Evolutionary conservation across 2,888 invertebrate genomes (phyloP), one percentile per base, ranked within the genome.

Genomic region (Chloromyia formosa): DNA sequence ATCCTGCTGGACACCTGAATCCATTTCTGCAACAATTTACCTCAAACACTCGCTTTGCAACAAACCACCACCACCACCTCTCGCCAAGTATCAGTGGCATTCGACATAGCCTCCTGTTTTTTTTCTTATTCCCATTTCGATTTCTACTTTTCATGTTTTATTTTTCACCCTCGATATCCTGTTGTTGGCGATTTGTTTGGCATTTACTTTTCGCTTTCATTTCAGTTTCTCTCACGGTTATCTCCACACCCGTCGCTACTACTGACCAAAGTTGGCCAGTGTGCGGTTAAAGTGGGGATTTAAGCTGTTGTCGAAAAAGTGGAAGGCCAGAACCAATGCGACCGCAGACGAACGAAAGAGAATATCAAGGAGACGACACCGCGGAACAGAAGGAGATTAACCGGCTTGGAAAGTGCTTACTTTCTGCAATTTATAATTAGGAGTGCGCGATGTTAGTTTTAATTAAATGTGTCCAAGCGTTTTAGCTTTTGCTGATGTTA

Each of bases 401-500:
- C 56, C 56, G 56, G 16, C 56, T 71, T 35, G 56, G 40, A 71
- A 71, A 71, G 20, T 58, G 71, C 71, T 71, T 71, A 71, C 56
- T 56, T 71, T 56, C 56, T 71, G 40, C 56, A 71, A 71, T 71
- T 71, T 71, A 56, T 71, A 71, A 71, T 56, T 71, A 71, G 3
- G 27, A 35, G 71, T 45, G 54, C 18, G 69, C 53, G 69, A 53
- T 54, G 71, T 56, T 71, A 71, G 40, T 71, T 71, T 56, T 71
- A 71, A 71, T 71, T 71, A 23, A 71, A 71, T 40, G 23, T 71
- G 56, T 71, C 71, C 56, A 56, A 71, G 71, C n/a, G 56, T 58
- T 58, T 56, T 56, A 56, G 71, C 58, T 56, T 71, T 71, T 56
- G 71, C 56, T 71, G 56, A 71, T 71, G 56, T 71, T 58, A 66